A percentile compares a stretch with the other conserved stretches of the same genome.
Evolutionary conservation across 2,888 invertebrate genomes (phyloP).

Genomic region (Caenorhabditis zanzibari): DNA sequence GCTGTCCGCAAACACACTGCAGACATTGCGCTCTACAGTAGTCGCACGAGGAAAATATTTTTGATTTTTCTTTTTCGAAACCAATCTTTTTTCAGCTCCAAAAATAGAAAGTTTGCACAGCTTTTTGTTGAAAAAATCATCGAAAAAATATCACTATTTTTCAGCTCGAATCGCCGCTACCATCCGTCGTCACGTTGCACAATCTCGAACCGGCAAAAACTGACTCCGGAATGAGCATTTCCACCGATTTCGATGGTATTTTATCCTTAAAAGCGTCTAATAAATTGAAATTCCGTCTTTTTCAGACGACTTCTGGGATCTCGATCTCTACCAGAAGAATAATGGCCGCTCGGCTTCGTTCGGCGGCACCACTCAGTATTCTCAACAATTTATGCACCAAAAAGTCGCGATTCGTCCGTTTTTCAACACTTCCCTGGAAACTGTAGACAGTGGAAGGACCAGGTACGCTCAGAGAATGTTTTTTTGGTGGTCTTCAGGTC

Average conservation of each 20-base stretch:
- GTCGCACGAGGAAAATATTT: background rate
- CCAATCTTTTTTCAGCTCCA: conserved; percentile 32
- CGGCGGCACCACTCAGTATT: conserved; percentile 57
- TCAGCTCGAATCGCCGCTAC: conserved; percentile 49
- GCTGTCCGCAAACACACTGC: conserved; percentile 32
- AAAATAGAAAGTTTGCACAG: conserved; percentile 48
- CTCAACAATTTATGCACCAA: conserved; percentile 38
- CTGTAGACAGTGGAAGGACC: conserved; percentile 57
- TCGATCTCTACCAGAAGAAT: conserved; percentile 25
- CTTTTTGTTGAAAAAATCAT: conserved; percentile 9
- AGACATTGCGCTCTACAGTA: conserved; percentile 29
- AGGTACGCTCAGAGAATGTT: conserved; percentile 26
- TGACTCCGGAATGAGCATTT: conserved; percentile 41
- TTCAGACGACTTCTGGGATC: conserved; percentile 56
- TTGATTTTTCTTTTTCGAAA: background rate
- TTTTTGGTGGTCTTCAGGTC: background rate
- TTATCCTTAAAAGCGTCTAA: background rate
- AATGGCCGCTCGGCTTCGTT: conserved; percentile 50
- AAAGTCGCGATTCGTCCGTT: conserved; percentile 21
- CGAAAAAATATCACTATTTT: background rate
- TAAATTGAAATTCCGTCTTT: background rate
- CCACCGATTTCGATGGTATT: conserved; percentile 54
- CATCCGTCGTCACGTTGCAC: conserved; percentile 30
- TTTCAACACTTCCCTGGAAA: conserved; percentile 51
- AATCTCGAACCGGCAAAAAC: conserved; percentile 16